Percentiles rank a stretch among this genome's conserved stretches.
Evolutionary conservation across 1,140 invertebrate genomes (phyloP).

Genomic region (Globodera ellingtonae): DNA sequence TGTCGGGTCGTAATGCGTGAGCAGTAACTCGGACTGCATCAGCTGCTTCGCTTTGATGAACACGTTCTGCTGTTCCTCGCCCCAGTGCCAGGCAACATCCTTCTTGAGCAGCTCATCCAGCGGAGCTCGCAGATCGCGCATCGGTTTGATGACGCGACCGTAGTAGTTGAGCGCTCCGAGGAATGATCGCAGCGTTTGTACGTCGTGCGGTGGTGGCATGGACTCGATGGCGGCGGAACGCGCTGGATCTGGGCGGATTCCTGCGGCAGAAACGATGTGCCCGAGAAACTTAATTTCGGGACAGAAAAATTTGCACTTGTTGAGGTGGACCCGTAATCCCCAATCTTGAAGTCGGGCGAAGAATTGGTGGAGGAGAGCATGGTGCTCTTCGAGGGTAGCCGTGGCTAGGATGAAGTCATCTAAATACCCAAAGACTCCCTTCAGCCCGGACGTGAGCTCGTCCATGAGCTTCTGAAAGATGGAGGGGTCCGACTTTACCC

Average conservation of each 20-base stretch:
- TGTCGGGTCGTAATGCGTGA: constrained; percentile 52
- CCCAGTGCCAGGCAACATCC: constrained; percentile 26
- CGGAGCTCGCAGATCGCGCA: constrained; percentile 36
- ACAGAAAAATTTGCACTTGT: constrained; percentile 44
- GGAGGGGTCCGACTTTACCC: constrained; percentile 37
- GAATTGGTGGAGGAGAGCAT: constrained; percentile 13
- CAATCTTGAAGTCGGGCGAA: constrained; percentile 28
- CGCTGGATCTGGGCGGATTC: constrained; percentile 43
- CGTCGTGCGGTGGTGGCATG: constrained; percentile 48
- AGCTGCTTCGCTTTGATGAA: constrained; percentile 44
- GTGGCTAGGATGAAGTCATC: constrained; percentile 42
- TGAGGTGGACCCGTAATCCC: constrained; percentile 32
- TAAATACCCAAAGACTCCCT: constrained; percentile 28
- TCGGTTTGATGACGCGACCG: constrained; percentile 31
- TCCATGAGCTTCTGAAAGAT: constrained; percentile 50
- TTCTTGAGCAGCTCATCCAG: constrained; percentile 41
- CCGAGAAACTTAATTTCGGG: constrained; percentile 42
- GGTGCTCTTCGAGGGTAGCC: constrained; percentile 25
- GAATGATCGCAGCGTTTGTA: constrained; percentile 42
- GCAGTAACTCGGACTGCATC: constrained; percentile 36
- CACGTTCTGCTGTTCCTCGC: constrained; percentile 24
- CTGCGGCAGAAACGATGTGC: constrained; percentile 39
- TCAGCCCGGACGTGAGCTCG: constrained; percentile 8
- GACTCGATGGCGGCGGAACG: constrained; percentile 40
- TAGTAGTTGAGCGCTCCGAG: constrained; percentile 52